Percentiles rank a stretch among this genome's conserved stretches.
phyloP scores from a whole-genome alignment of 2,113 vertebrate genomes.

The Entelurus aequoreus region DNA sequence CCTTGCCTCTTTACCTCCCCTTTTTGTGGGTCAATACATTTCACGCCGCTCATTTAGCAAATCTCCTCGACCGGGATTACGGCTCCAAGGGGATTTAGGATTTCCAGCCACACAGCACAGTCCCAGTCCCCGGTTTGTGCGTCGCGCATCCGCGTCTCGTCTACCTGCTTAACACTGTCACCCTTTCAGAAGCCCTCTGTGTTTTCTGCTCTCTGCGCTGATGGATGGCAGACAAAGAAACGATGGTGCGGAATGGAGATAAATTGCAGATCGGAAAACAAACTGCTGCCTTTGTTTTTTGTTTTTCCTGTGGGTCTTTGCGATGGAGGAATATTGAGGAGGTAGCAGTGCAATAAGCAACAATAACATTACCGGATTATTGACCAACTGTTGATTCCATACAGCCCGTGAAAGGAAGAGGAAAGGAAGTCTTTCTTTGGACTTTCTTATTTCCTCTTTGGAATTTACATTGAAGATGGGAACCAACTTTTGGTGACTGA shows the following conservation, averaged over 20 bases:
- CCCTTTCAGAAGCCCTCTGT: slow-evolving; percentile 14
- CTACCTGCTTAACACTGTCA: slow-evolving; percentile 2
- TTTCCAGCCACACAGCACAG: slow-evolving; percentile 71
- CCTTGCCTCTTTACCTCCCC: neutral
- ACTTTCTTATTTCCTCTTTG: neutral
- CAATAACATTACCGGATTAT: slow-evolving; percentile 27
- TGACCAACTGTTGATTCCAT: slow-evolving; percentile 44
- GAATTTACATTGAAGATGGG: slow-evolving; percentile 8
- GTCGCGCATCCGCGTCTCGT: slow-evolving; percentile 18
- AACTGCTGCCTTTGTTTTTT: neutral
- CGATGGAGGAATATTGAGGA: slow-evolving; percentile 31
- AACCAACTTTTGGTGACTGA: neutral
- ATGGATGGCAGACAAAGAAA: slow-evolving; percentile 13
- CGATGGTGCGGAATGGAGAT: slow-evolving; percentile 21
- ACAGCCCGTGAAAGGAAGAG: slow-evolving; percentile 2
- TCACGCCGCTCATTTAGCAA: slow-evolving; percentile 55
- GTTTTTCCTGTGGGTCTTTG: slow-evolving; percentile 13
- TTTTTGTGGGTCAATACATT: slow-evolving; percentile 24
- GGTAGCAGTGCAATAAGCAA: slow-evolving; percentile 13
- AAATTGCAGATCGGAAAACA: slow-evolving; percentile 9
- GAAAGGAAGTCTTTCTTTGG: slow-evolving; percentile 5
- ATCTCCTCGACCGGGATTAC: slow-evolving; percentile 83
- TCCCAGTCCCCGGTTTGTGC: slow-evolving; percentile 34
- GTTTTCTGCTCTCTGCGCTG: slow-evolving; percentile 1
- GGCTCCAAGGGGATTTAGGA: slow-evolving; percentile 76